Evolutionary conservation across 2,113 vertebrate genomes (phyloP), one percentile per base, ranked within the genome.

Genomic region (Bungarus multicinctus): DNA sequence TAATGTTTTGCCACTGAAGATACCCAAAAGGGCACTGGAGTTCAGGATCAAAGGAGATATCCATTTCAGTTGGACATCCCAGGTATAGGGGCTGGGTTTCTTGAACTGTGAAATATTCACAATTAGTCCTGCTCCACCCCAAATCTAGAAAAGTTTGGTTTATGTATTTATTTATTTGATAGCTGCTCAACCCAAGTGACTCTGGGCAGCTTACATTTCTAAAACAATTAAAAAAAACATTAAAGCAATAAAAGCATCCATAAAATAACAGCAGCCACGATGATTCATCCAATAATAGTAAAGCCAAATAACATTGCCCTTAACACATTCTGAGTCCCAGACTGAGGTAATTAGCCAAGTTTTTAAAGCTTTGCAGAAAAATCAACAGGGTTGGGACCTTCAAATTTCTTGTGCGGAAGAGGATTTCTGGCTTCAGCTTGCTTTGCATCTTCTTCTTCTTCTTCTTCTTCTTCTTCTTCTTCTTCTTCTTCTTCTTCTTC

Each of bases 31-130:
- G 4, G 86, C 85, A 0, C 93, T 43, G 39, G 92, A 92, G 3
- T 98, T 98, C 94, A 93, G 39, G 45, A 97, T 98, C 91, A 96
- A 97, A 93, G 98, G 97, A 43, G 98, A 98, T 88, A 91, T 98
- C 5, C 98, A 97, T 91, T 98, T 98, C 1, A 25, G 47, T 39
- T 98, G 98, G 98, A 95, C 97, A 85, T 94, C 97, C 89, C 98
- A 98, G 98, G 98, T 98, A 96, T 3, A 85, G 8, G 27, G 23
- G 86, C 54, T 74, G n/a, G 39, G n/a, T 0, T 16, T 2, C 23
- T 60, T 58, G 53, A 43, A 30, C 0, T 9, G 20, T 34, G 43
- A 3, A 18, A 45, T 47, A 5, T 58, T 57, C n/a, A 74, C 27
- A 57, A 34, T 5, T 6, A 9, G 1, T 5, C 3, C 2, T 4